Conservation (phyloP, 2,797 vertebrate genomes). For the Apogon talboti region DNA sequence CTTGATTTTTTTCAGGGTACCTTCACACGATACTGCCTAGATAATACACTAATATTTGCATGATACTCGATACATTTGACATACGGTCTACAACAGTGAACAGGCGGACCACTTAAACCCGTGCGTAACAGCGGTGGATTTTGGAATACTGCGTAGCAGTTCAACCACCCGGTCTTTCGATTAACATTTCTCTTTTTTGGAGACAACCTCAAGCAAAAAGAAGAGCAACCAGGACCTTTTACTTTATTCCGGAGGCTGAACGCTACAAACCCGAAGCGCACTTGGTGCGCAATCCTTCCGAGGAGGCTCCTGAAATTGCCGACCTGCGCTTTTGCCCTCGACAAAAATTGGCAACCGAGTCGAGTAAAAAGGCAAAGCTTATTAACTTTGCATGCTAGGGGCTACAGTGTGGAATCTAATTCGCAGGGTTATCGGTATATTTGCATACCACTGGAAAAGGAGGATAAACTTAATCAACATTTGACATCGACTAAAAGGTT, state of each 20-base stretch:
- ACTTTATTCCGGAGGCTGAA: constrained; percentile 70
- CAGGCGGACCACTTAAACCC: constrained; percentile 65
- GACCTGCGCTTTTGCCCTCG: constrained; percentile 71
- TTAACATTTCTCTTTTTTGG: constrained; percentile 49
- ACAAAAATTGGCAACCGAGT: constrained; percentile 67
- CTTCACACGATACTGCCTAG: constrained; percentile 51
- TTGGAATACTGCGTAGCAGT: constrained; percentile 65
- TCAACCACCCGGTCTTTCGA: constrained; percentile 37
- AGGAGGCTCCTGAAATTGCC: constrained; percentile 73
- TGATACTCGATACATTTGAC: constrained; percentile 28
- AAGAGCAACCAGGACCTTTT: constrained; percentile 60
- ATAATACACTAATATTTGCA: constrained; percentile 42
- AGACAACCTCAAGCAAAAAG: constrained; percentile 48
- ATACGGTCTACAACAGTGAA: constrained; percentile 48
- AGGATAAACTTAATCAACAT: constrained; percentile 75
- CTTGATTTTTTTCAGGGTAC: constrained; percentile 63
- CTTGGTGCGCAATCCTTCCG: constrained; percentile 77
- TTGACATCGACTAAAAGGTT: constrained; percentile 66
- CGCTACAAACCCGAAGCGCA: constrained; percentile 58
- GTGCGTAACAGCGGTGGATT: constrained; percentile 74
- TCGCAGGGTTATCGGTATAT: constrained; percentile 61
- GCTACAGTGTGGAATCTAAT: constrained; percentile 77
- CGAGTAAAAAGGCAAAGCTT: constrained; percentile 65
- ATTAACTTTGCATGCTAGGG: constrained; percentile 72
- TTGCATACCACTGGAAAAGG: constrained; percentile 64